Percentiles rank a stretch among this genome's conserved stretches.
These are phyloP conservation scores for Conops quadrifasciatus DNA, from an alignment of 2,888 invertebrate genomes.

Conservation along the genomic window DNA sequence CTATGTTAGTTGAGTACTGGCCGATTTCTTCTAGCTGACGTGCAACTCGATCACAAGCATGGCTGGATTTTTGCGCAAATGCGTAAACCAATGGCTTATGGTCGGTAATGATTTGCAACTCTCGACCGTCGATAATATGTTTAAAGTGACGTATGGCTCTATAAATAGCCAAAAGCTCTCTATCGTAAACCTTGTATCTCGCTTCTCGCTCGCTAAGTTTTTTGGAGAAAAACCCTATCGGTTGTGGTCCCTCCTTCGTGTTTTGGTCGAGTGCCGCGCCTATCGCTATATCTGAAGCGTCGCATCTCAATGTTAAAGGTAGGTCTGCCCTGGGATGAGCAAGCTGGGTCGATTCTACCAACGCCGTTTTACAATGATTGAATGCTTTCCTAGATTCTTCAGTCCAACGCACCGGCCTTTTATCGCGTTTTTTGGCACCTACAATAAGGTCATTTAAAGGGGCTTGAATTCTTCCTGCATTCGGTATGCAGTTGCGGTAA, in stretches of 20 bases:
- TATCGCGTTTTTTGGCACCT: constrained; percentile 42
- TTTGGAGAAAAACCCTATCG: no score
- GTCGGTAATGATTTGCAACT: constrained; percentile 25
- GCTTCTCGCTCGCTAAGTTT: no score
- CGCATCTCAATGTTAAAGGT: no score
- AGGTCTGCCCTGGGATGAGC: constrained; percentile 23
- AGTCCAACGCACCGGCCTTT: constrained; percentile 43
- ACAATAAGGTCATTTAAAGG: constrained; percentile 35
- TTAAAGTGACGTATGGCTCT: no score
- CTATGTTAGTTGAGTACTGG: no score
- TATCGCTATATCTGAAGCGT: constrained; percentile 28
- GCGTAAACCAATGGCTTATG: constrained; percentile 32
- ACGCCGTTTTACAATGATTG: constrained; percentile 32
- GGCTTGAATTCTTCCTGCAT: not conserved
- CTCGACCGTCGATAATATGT: constrained; percentile 30
- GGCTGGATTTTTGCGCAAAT: constrained; percentile 19
- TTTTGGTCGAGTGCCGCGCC: constrained; percentile 27
- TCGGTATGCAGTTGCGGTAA: constrained; percentile 17
- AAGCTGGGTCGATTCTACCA: constrained; percentile 26
- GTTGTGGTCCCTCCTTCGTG: constrained; percentile 20
- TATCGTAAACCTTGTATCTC: no score
- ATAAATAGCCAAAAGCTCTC: no score
- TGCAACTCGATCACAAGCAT: not conserved
- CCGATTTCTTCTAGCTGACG: no score
- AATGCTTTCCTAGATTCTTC: constrained; percentile 38